Base-by-base conservation (phyloP, 53 echinoderm and acorn worm genomes). In the Pentamera pediparva region DNA sequence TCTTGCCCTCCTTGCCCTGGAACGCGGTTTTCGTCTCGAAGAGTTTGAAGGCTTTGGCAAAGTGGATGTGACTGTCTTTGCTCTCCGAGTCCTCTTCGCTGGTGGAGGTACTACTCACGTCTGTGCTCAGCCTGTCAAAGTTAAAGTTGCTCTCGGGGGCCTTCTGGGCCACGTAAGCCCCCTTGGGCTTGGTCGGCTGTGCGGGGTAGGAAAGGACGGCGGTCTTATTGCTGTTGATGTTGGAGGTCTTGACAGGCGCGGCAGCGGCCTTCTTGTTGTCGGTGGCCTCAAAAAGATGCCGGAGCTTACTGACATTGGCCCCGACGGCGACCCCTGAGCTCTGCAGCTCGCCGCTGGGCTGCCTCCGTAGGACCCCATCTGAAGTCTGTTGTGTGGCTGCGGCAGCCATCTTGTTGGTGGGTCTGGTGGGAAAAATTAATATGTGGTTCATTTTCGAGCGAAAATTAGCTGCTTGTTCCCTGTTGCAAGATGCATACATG, bases 271-370 rank as follows among this genome's bases (percentile, higher is more conserved):
- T 52, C 25, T 24, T 50, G 6, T 45, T 50, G 20, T 79, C 56
- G 6, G 78, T 32, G 41, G 78, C 78, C 65, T 87, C 87, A 75
- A 87, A 87, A 6, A 87, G 77, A 39, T 82, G 73, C 30, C 87
- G 77, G 41, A 87, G 49, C 56, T 87, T 87, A 56, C 87, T 87
- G 75, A 87, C 87, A 61, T 87, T 87, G 27, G 82, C 78, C 0
- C 87, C 87, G 25, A 82, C 82, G 2, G 82, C 64, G 25, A 81
- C 10, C 12, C 43, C 81, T 34, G 72, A 55, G 27, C 45, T 75
- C 17, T 82, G 82, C 70, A 86, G 75, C 45, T 87, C 87, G 39
- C 54, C 54, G 73, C 32, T 51, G 35, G 43, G 24, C 29, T 39
- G 67, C 18, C 41, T 67, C 67, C 45, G 67, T 6, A 67, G 45